Evolutionary conservation across 2,888 invertebrate species (phyloP).

Genomic region (Drosophila meridiana): DNA sequence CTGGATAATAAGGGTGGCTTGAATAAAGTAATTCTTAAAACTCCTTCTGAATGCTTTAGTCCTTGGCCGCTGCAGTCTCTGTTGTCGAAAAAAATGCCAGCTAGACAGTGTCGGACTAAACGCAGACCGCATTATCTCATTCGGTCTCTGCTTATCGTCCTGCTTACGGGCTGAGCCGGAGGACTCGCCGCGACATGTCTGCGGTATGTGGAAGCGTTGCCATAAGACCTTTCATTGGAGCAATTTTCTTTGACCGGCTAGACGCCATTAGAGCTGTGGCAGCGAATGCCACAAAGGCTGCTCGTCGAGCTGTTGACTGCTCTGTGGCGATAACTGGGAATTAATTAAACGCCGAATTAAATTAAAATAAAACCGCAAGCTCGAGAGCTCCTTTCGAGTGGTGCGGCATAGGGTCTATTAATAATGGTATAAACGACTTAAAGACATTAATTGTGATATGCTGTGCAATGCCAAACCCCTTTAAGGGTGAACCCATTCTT

Average conservation of each 20-base stretch:
- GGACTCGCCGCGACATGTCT: constrained; percentile 53
- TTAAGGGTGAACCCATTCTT: constrained; percentile 12
- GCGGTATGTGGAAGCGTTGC: constrained; percentile 70
- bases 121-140: constrained; percentile 62
- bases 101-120: constrained; percentile 57
- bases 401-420: constrained; percentile 29
- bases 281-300: constrained; percentile 38
- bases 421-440: constrained; percentile 38
- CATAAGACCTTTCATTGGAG: constrained; percentile 54
- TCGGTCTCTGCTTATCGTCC: constrained; percentile 39
- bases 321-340: constrained; percentile 81
- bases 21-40: not conserved
- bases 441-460: constrained; percentile 8
- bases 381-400: constrained; percentile 32
- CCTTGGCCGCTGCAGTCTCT: not conserved
- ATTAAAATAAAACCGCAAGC: constrained; percentile 60
- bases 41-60: not conserved
- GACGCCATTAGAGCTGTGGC: constrained; percentile 56
- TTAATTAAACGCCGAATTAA: constrained; percentile 82
- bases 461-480: constrained; percentile 16
- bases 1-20: not conserved
- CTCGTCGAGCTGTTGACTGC: constrained; percentile 57
- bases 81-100: constrained; percentile 28
- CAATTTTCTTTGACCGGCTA: constrained; percentile 61
- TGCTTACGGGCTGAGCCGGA: constrained; percentile 60